Evolutionary conservation across 2,888 invertebrate genomes (phyloP), one percentile per base, ranked within the genome.

Genomic region (Zootermopsis nevadensis): DNA sequence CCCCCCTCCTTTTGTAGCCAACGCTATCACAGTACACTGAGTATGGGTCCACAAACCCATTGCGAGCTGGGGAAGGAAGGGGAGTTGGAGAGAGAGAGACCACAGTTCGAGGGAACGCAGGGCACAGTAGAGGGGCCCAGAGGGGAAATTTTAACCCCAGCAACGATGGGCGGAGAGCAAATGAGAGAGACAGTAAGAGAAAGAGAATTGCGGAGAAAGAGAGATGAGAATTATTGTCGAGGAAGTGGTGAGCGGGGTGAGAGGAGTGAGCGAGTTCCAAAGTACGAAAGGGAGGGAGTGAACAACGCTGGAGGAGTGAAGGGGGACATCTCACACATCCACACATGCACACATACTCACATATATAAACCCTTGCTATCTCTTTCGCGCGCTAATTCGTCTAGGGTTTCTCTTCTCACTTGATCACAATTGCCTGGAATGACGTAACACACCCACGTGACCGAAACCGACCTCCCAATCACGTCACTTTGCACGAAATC

Each of bases 171-270:
- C 83, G 82, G 86, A 82, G 84, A 76, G 69, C 53, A 79, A 82
- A 72, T 66, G 80, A 86, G 82, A 79, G 80, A 86, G 76, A 80
- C 67, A 53, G 53, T 48, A 79, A 72, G 35, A 66, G 80, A 77
- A 76, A 53, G 83, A 30, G 33, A 55, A 80, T 30, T 81, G 83
- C 69, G 82, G 83, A 80, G 84, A 66, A 83, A 81, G 82, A 84
- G 82, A 77, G 82, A 83, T 80, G 66, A 82, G 77, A 66, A 81
- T 84, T 85, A 86, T 85, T 85, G 86, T 86, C 85, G 66, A 79
- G 24, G 79, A 35, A n/a, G n/a, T n/a, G n/a, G n/a, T n/a, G n/a
- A n/a, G n/a, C n/a, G 79, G 27, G 42, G 76, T n/a, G n/a, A n/a
- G 24, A 74, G 74, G 4, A 27, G 22, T 33, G 42, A 74, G 24